Evolutionary conservation across 2,888 invertebrate genomes (phyloP).

Genomic region (Amphipoea oculea): DNA sequence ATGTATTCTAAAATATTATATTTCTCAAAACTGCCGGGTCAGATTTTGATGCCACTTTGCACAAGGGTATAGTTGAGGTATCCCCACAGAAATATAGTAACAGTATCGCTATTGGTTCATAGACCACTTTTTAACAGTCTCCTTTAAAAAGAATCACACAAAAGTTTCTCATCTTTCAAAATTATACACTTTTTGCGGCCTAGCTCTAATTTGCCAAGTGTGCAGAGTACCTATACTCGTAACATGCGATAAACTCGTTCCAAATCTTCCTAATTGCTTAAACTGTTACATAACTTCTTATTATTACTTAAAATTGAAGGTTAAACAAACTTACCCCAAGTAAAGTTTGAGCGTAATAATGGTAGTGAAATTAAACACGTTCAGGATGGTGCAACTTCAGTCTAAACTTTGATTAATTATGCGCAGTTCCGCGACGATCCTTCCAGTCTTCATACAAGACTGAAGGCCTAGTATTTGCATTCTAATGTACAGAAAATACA

Average conservation of each 20-base stretch:
- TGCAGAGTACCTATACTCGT: neutral
- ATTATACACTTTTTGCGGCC: neutral
- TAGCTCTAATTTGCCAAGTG: neutral
- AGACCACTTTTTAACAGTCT: too few species aligned
- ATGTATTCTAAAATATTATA: too few species aligned
- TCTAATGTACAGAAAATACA: constrained; percentile 11
- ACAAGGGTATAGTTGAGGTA: too few species aligned
- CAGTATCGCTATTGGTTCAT: too few species aligned
- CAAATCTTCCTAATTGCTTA: constrained; percentile 2
- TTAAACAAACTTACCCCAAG: neutral
- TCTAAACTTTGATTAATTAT: constrained; percentile 19
- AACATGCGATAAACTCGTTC: neutral
- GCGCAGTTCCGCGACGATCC: neutral
- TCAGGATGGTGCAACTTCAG: neutral
- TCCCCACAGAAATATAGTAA: too few species aligned
- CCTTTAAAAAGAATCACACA: neutral
- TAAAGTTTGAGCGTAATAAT: neutral
- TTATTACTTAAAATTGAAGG: neutral
- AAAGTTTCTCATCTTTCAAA: too few species aligned
- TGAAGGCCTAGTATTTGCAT: constrained; percentile 24
- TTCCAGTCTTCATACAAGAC: neutral
- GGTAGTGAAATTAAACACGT: neutral
- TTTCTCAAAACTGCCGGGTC: too few species aligned
- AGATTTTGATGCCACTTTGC: too few species aligned
- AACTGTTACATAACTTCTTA: neutral